phyloP scores from a whole-genome alignment of 1,140 invertebrate species.

The Zaprionus nigranus region DNA sequence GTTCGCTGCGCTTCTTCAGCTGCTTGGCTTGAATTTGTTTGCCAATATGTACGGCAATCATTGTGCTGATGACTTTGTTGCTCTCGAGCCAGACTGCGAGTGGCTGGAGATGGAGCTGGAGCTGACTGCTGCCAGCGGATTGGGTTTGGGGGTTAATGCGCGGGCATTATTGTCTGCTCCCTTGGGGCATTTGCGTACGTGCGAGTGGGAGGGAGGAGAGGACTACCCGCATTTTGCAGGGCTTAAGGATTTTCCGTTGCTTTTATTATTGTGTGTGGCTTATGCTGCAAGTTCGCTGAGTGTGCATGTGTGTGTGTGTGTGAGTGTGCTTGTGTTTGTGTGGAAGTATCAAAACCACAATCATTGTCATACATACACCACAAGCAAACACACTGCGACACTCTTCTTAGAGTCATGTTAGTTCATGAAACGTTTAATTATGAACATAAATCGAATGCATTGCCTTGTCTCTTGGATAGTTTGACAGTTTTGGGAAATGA shows the following conservation, averaged over 20 bases:
- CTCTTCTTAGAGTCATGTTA: slow-evolving; percentile 39
- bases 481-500: background rate
- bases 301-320: slow-evolving; percentile 25
- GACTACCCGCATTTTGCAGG: slow-evolving; percentile 10
- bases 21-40: slow-evolving; percentile 51
- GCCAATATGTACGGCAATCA: slow-evolving; percentile 73
- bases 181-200: slow-evolving; percentile 10
- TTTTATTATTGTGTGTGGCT: slow-evolving; percentile 64
- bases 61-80: slow-evolving; percentile 81
- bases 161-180: slow-evolving; percentile 37
- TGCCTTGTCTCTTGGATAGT: background rate
- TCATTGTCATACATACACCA: background rate
- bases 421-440: slow-evolving; percentile 68
- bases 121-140: background rate
- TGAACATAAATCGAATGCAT: slow-evolving; percentile 22
- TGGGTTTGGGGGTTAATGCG: slow-evolving; percentile 59
- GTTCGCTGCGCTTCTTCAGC: slow-evolving; percentile 47
- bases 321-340: slow-evolving; percentile 4
- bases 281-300: slow-evolving; percentile 40
- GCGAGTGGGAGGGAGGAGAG: slow-evolving; percentile 15
- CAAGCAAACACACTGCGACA: background rate
- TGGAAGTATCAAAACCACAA: slow-evolving; percentile 18
- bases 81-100: slow-evolving; percentile 17
- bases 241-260: slow-evolving; percentile 48
- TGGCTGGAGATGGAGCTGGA: background rate